These are phyloP conservation scores for Ligdia adustata DNA, from an alignment of 2,888 invertebrate genomes.

Conservation along the genomic window DNA sequence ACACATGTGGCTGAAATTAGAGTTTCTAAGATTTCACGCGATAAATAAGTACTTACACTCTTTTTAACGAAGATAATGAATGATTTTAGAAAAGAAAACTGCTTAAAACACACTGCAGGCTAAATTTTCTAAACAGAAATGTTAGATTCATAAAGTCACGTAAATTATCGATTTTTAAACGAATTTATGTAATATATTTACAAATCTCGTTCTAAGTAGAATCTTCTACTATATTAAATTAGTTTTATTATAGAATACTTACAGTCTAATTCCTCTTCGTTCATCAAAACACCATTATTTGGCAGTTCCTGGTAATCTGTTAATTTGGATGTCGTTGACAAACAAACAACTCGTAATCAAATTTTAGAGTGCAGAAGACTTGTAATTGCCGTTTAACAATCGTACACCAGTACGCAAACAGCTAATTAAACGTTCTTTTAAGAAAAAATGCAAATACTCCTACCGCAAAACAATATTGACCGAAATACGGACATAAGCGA, in stretches of 20 bases:
- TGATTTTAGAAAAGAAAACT: too few species aligned
- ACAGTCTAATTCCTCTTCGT: slow-evolving; percentile 21
- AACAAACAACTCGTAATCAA: slow-evolving; percentile 5
- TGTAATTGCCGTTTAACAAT: slow-evolving; percentile 25
- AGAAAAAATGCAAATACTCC: slow-evolving; percentile 6
- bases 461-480: slow-evolving; percentile 31
- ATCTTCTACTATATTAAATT: slow-evolving; percentile 1
- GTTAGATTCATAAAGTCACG: too few species aligned
- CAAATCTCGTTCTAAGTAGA: slow-evolving; percentile 7
- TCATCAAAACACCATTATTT: slow-evolving; percentile 26
- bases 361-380: slow-evolving; percentile 14
- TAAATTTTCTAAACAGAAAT: too few species aligned
- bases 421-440: slow-evolving; percentile 18
- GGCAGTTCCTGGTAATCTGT: slow-evolving; percentile 7
- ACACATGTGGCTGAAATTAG: too few species aligned
- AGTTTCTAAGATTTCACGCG: too few species aligned
- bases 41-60: too few species aligned
- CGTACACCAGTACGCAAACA: slow-evolving; percentile 22
- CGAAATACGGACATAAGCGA: slow-evolving; percentile 20
- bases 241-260: slow-evolving; percentile 14
- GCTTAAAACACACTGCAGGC: too few species aligned
- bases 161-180: too few species aligned
- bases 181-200: too few species aligned
- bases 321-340: slow-evolving; percentile 3
- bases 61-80: too few species aligned